Percentiles rank a stretch among this genome's conserved stretches.
phyloP scores from a whole-genome alignment of 2,113 vertebrate genomes.

The Ophthalmolycus amberensis region DNA sequence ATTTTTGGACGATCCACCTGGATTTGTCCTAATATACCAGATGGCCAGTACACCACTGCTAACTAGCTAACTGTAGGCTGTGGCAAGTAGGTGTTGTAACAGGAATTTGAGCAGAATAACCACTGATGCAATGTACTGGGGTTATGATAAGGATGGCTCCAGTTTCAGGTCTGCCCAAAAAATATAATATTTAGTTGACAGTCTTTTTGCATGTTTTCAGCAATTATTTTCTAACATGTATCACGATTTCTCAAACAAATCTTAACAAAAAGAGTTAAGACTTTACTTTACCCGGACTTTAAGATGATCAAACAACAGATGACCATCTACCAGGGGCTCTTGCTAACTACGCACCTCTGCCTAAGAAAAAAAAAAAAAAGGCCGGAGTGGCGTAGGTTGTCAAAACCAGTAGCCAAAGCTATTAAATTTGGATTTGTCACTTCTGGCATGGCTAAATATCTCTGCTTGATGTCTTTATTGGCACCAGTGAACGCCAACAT shows the following conservation, averaged over 20 bases:
- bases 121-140: too few species aligned
- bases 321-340: not conserved
- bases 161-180: too few species aligned
- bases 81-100: too few species aligned
- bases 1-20: too few species aligned
- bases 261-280: not conserved
- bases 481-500: not conserved
- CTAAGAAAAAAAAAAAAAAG: not conserved
- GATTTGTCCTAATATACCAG: too few species aligned
- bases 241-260: not conserved
- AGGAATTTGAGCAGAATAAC: too few species aligned
- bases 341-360: not conserved
- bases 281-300: not conserved
- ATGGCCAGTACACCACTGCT: too few species aligned
- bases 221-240: not conserved
- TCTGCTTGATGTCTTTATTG: constrained; percentile 1
- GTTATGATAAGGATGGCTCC: too few species aligned
- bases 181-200: too few species aligned
- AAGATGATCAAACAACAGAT: not conserved
- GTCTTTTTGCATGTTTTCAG: not conserved
- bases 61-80: too few species aligned
- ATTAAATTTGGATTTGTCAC: not conserved
- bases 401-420: too few species aligned
- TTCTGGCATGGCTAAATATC: not conserved
- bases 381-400: not conserved